Evolutionary conservation across 2,888 invertebrate species (phyloP), one percentile per base, ranked within the genome.

Genomic region (Diploptera punctata): DNA sequence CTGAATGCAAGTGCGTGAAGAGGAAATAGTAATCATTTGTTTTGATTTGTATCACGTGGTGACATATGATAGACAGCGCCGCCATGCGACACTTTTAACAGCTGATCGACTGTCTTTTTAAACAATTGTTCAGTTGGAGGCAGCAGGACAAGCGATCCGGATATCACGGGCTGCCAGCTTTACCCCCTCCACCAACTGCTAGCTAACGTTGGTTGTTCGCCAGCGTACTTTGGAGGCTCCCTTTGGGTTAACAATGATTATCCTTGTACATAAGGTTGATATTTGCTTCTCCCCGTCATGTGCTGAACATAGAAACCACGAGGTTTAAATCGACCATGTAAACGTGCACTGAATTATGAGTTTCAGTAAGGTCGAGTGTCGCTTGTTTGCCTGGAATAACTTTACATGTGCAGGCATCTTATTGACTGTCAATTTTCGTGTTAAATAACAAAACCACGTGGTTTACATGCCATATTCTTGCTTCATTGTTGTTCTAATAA

Each of bases 281-380:
- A 67, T 44, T 67, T 29, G 67, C 67, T 67, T 18, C 67, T 19
- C 67, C 3, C 19, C 1, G 19, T 31, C n/a, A 29, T 44, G 24
- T 24, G 24, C 21, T 7, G 10, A 43, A 10, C 29, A 19, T 16
- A n/a, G 18, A 9, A n/a, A 29, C 4, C 3, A 24, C 5, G 4
- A 10, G 10, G 29, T 47, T 21, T 47, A 67, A 16, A 47, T 67
- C 67, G 67, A 67, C 67, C 67, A 47, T 67, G 21, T 49, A n/a
- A 29, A 67, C 67, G 2, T 29, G 47, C 67, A 67, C n/a, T 49
- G 67, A 47, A 29, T 67, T 67, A 67, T 47, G 67, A 67, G 26
- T n/a, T 47, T 47, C 44, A 26, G 29, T 69, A 57, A 69, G 57
- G 69, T 33, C 69, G 69, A 69, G n/a, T 69, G 26, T 69, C 57